Conservation (phyloP, 2,888 invertebrate genomes). For the Tipula lateralis region DNA sequence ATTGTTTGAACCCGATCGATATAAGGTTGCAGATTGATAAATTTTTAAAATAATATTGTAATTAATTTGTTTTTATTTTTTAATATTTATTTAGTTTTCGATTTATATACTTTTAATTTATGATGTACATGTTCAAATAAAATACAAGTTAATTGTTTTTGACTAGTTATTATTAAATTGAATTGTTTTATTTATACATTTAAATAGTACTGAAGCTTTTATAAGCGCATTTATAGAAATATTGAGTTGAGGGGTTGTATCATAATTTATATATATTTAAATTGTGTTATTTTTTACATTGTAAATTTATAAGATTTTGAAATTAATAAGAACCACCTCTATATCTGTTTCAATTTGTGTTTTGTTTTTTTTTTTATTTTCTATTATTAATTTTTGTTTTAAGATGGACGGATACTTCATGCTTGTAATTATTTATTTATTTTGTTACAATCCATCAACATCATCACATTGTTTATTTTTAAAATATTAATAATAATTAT, state of each 20-base stretch:
- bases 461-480: background rate
- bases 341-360: background rate
- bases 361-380: background rate
- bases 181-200: background rate
- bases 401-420: background rate
- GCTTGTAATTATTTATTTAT: background rate
- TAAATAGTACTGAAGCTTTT: background rate
- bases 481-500: background rate
- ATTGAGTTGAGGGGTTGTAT: background rate
- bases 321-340: background rate
- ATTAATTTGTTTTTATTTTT: background rate
- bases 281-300: too few relatives aligned
- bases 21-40: background rate
- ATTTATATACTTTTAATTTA: background rate
- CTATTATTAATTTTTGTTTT: background rate
- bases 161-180: slow-evolving; percentile 11
- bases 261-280: background rate
- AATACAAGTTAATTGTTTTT: background rate
- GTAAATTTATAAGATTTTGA: background rate
- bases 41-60: background rate
- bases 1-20: background rate
- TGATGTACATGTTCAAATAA: background rate
- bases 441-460: background rate
- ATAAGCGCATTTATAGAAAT: background rate
- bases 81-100: background rate